These are phyloP conservation scores for Herminia tarsipennalis DNA, from an alignment of 2,888 invertebrate species.

Conservation along the genomic window DNA sequence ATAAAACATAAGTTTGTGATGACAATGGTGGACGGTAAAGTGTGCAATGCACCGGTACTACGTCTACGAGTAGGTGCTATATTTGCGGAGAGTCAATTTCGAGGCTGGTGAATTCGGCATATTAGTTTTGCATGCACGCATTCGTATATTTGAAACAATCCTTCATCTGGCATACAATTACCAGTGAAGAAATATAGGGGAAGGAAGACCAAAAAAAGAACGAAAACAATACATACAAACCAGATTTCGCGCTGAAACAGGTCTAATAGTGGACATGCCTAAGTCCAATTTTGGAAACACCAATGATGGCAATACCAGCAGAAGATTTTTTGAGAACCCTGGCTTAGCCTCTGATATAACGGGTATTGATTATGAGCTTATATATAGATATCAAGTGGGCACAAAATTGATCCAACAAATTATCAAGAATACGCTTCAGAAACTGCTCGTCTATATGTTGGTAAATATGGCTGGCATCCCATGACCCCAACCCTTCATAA, in stretches of 20 bases:
- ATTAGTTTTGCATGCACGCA: conserved; percentile 5
- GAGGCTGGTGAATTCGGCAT: conserved; percentile 8
- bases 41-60: conserved; percentile 13
- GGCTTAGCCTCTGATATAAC: conserved; percentile 39
- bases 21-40: conserved; percentile 22
- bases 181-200: conserved; percentile 8
- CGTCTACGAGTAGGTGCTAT: conserved; percentile 8
- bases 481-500: conserved; percentile 2
- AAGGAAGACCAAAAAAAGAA: neutral
- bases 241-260: neutral
- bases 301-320: neutral
- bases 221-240: conserved; percentile 3
- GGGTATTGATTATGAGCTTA: conserved; percentile 30
- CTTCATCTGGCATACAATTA: conserved; percentile 6
- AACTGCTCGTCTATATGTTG: conserved; percentile 7
- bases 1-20: neutral
- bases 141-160: too few species aligned
- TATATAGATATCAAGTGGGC: conserved; percentile 6
- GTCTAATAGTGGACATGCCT: neutral
- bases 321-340: conserved; percentile 10
- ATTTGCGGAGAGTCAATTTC: conserved; percentile 2
- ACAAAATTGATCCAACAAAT: conserved; percentile 4
- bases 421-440: conserved; percentile 5
- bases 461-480: conserved; percentile 6
- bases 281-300: neutral